Base-by-base conservation (phyloP, 2,113 vertebrate genomes). In the Cygnus buccinator region DNA sequence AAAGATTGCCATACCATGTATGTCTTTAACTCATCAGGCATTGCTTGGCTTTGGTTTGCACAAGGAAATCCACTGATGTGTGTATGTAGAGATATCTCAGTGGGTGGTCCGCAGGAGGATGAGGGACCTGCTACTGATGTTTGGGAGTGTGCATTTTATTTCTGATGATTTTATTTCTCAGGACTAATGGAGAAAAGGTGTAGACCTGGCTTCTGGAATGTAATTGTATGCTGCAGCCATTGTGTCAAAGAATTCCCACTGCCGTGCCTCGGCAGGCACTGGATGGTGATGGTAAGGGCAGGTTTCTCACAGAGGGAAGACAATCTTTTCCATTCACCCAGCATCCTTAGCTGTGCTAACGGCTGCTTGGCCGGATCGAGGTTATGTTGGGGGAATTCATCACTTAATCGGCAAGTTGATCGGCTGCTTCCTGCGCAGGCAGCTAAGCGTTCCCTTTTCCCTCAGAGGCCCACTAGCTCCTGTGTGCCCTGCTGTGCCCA, bases 361-460 rank as follows among this genome's bases (percentile, higher is more conserved):
- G 25, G 58, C 33, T 46, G 33, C 58, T n/a, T 1, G 0, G 22
- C 37, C 11, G 59, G 65, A 15, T 0, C 1, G 41, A 57, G 41
- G 37, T 7, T 46, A 54, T 10, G 19, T 29, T 13, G 31, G 17
- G 31, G 35, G 50, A 26, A 14, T 26, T 22, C 13, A 25, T 52
- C 23, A 6, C 50, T 52, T 11, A 12, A 26, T 20, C 12, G 17
- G 37, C 21, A 3, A 14, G 21, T 3, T 50, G 48, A 26, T 18
- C 5, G 12, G 20, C 23, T 31, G 33, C 33, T 29, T 10, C 26
- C 15, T 4, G 11, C 0, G 1, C 8, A 11, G 39, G 44, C 43
- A n/a, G 46, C 25, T 10, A 3, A 9, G 3, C 6, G 41, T 2
- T 1, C 10, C 41, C 31, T 31, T 48, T 48, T 70, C 33, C 17